Evolutionary conservation across 1,140 invertebrate species (phyloP).

Genomic region (Proctacanthus coquilletti): DNA sequence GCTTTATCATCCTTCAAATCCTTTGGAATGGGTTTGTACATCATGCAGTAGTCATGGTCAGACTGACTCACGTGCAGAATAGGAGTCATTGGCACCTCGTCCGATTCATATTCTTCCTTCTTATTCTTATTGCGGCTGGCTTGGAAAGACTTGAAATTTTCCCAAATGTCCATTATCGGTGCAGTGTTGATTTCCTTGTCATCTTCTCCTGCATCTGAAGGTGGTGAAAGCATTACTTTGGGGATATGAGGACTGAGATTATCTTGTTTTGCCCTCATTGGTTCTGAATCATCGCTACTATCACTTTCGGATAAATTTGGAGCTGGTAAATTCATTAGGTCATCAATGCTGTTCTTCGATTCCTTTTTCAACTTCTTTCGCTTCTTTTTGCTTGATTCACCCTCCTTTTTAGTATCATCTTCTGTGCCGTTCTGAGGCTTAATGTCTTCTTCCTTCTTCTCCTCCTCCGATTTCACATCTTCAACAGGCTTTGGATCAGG

Average conservation of each 20-base stretch:
- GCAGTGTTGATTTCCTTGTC: conserved; percentile 17
- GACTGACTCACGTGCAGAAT: conserved; percentile 38
- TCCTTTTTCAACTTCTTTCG: conserved; percentile 41
- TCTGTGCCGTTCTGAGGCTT: neutral
- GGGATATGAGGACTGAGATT: conserved; percentile 10
- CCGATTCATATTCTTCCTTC: conserved; percentile 5
- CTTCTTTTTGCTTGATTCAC: conserved; percentile 34
- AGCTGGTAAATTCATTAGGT: conserved; percentile 49
- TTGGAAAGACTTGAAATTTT: conserved; percentile 59
- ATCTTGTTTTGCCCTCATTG: conserved; percentile 31
- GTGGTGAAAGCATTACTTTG: conserved; percentile 18
- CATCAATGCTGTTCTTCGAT: conserved; percentile 42
- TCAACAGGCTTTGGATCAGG: no score
- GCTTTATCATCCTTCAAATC: no score
- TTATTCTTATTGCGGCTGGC: conserved; percentile 21
- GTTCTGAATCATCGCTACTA: conserved; percentile 58
- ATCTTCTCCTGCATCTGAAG: conserved; percentile 21
- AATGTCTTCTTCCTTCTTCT: conserved; percentile 13
- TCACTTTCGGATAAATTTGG: conserved; percentile 67
- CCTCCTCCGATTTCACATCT: conserved; percentile 28
- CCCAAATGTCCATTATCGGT: conserved; percentile 57
- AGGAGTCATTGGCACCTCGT: conserved; percentile 21
- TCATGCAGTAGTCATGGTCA: conserved; percentile 50
- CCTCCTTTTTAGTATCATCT: conserved; percentile 18
- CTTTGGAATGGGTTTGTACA: conserved; percentile 17